phyloP scores from a whole-genome alignment of 2,113 vertebrate genomes.

The Fregata magnificens region DNA sequence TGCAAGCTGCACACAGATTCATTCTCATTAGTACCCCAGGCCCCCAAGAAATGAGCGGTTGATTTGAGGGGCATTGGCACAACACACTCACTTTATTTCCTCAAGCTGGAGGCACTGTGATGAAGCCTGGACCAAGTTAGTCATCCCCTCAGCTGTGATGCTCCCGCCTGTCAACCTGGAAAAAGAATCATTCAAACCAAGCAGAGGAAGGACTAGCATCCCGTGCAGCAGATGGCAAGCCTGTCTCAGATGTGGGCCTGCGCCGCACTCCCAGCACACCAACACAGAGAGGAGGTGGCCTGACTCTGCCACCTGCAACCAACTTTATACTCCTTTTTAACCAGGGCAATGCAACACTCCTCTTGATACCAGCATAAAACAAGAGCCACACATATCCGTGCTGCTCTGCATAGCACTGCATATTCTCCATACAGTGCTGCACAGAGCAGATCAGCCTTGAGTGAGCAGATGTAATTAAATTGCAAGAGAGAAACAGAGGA shows the following conservation, averaged over 20 bases:
- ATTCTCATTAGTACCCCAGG: not conserved
- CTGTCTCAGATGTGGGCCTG: not conserved
- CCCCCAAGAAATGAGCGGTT: fast-evolving
- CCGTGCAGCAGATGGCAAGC: fast-evolving
- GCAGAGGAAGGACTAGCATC: not conserved
- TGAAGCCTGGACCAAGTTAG: slow-evolving; percentile 72
- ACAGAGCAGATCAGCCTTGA: not conserved
- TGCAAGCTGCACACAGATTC: slow-evolving; percentile 74
- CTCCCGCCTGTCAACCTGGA: slow-evolving; percentile 78
- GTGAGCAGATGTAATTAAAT: not conserved
- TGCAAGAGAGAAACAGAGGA: not conserved
- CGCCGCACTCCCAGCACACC: fast-evolving
- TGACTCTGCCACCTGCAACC: not conserved
- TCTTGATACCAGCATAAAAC: not conserved
- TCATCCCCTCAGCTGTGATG: slow-evolving; percentile 77
- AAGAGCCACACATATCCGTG: fast-evolving
- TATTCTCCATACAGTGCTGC: not conserved
- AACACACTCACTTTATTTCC: slow-evolving; percentile 82
- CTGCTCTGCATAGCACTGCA: not conserved
- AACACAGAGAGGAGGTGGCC: not conserved
- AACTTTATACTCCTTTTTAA: not conserved
- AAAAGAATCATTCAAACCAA: not conserved
- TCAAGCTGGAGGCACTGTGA: slow-evolving; percentile 76
- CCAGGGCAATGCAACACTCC: not conserved
- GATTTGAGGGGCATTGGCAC: not conserved